phyloP scores from a whole-genome alignment of 2,888 invertebrate genomes.

The Celastrina argiolus region DNA sequence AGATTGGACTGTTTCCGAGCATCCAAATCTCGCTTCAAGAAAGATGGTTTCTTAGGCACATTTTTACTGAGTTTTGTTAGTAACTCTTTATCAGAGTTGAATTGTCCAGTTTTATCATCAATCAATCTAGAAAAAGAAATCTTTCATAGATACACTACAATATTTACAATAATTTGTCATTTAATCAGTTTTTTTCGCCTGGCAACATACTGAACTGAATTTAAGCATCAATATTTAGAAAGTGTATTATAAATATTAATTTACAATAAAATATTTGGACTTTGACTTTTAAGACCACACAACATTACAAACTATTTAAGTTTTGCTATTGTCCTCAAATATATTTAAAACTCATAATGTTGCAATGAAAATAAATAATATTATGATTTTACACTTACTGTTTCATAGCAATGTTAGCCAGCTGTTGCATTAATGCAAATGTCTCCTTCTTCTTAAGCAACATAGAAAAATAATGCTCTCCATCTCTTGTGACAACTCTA shows the following conservation, averaged over 20 bases:
- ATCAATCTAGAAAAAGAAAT: constrained; percentile 81
- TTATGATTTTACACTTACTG: constrained; percentile 79
- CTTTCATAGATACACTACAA: too few species aligned
- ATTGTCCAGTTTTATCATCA: constrained; percentile 91
- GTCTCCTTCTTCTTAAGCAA: constrained; percentile 93
- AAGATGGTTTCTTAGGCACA: constrained; percentile 92
- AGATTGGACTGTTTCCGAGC: constrained; percentile 96
- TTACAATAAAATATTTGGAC: too few species aligned
- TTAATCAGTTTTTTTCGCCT: too few species aligned
- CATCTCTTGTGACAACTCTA: constrained; percentile 89
- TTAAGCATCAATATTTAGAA: too few species aligned
- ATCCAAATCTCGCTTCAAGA: constrained; percentile 95
- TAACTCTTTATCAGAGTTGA: constrained; percentile 92
- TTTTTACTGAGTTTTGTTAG: constrained; percentile 91
- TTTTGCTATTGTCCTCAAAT: too few species aligned
- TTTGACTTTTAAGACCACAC: too few species aligned
- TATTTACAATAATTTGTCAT: too few species aligned
- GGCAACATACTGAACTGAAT: too few species aligned
- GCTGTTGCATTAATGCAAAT: constrained; percentile 93
- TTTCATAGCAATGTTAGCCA: constrained; percentile 98
- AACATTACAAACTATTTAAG: too few species aligned
- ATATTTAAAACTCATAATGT: too few species aligned
- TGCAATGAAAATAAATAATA: too few species aligned
- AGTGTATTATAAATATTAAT: too few species aligned
- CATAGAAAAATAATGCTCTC: constrained; percentile 93